These are phyloP conservation scores for Mormyrus proboscirostris DNA, from an alignment of 2,797 vertebrate genomes.

Conservation along the genomic window DNA sequence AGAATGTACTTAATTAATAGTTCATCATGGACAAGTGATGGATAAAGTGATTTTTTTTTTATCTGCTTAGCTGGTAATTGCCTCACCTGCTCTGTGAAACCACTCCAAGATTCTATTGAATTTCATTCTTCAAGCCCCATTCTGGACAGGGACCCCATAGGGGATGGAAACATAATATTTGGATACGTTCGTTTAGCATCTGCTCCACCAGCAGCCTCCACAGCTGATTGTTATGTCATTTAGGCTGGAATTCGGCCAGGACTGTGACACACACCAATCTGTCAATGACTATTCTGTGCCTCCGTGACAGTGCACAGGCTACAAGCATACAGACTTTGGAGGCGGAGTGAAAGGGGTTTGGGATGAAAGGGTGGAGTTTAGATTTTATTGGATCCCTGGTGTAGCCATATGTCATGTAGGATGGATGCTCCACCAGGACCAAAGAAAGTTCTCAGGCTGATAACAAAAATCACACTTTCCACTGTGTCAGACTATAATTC, in stretches of 20 bases:
- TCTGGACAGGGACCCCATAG: background rate
- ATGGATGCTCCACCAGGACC: background rate
- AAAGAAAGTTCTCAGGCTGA: background rate
- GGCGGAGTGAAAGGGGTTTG: background rate
- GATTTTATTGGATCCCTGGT: constrained; percentile 10
- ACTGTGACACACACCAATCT: background rate
- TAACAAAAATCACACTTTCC: background rate
- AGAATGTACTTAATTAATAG: constrained; percentile 16
- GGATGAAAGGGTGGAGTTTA: background rate
- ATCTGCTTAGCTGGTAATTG: constrained; percentile 9
- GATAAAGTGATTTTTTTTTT: constrained; percentile 26
- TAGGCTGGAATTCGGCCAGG: background rate
- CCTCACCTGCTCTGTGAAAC: constrained; percentile 20
- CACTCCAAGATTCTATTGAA: constrained; percentile 18
- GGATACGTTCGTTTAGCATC: background rate
- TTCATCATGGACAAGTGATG: constrained; percentile 13
- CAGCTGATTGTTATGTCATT: background rate
- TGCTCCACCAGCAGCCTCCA: background rate
- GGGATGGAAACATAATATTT: background rate
- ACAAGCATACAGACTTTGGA: background rate
- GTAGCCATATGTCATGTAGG: background rate
- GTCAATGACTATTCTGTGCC: background rate
- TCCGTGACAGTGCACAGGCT: background rate
- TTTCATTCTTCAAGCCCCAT: background rate
- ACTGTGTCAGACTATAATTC: background rate